Base-by-base conservation (phyloP, 2,113 vertebrate species). In the Barbus barbus region DNA sequence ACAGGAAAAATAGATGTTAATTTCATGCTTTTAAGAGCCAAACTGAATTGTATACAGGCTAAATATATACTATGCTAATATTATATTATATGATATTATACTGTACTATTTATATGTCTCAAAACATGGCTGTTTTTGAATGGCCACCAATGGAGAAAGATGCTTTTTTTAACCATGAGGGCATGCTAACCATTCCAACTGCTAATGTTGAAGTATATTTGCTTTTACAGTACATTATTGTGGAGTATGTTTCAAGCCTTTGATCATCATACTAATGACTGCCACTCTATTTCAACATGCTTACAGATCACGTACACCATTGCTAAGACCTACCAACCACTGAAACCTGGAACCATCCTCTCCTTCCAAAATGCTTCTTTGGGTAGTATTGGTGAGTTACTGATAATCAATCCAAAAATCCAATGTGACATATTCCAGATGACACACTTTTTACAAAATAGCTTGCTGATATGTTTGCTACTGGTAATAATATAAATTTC, bases 281-380 rank as follows among this genome's bases (percentile, higher is more conserved):
- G n/a, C n/a, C n/a, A n/a, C 28, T 13, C 14, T 46, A 41, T 12
- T 33, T 73, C 18, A 24, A 9, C 88, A 84, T 78, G 79, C 86
- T 85, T 87, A 86, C 91, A 95, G 95, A 95, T 95, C 48, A 95
- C 95, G 11, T 93, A 94, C 90, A 93, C 93, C 90, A 95, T 95
- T 80, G 94, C 94, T 85, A 95, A 93, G 90, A 94, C 94, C 67
- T 95, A 95, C 91, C 95, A 95, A 91, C 95, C 95, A 26, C 89
- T 91, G 53, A 95, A 93, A 83, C 91, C 93, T 1, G 93, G 93
- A 0, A 91, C 93, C 0, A 87, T 95, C 56, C 89, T 92, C 75
- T 92, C 93, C 63, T 95, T 95, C 90, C 95, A 95, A 89, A 95
- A 94, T 7, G 91, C 93, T 28, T 93, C 94, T n/a, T 91, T 95